These are phyloP conservation scores for Formica exsecta DNA, from an alignment of 1,140 invertebrate species.

Conservation along the genomic window DNA sequence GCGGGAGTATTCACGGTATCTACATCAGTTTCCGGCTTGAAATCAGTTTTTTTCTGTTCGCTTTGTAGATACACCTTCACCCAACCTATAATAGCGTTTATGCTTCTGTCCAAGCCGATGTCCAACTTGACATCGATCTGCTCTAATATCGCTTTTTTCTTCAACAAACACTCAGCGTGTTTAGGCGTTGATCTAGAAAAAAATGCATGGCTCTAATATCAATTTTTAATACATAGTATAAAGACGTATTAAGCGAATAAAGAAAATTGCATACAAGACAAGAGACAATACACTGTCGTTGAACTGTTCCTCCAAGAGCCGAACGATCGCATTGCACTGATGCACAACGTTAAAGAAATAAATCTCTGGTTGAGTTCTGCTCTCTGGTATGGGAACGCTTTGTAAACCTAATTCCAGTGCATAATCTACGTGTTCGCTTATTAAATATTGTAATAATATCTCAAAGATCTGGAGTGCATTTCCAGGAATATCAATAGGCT, in stretches of 20 bases:
- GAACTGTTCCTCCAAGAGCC: conserved; percentile 98
- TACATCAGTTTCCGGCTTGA: conserved; percentile 96
- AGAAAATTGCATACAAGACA: conserved; percentile 89
- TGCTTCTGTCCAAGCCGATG: conserved; percentile 94
- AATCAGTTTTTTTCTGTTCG: conserved; percentile 98
- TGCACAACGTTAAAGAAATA: conserved; percentile 98
- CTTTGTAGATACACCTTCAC: conserved; percentile 95
- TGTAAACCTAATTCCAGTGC: conserved; percentile 97
- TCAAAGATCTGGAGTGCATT: conserved; percentile 96
- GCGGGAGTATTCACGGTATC: conserved; percentile 93
- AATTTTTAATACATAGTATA: neutral
- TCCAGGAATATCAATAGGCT: conserved; percentile 91
- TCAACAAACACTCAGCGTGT: conserved; percentile 94
- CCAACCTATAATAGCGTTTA: conserved; percentile 96
- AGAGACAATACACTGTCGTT: conserved; percentile 95
- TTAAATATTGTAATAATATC: conserved; percentile 94
- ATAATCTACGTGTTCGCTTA: conserved; percentile 98
- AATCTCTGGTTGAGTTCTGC: conserved; percentile 92
- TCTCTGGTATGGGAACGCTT: conserved; percentile 96
- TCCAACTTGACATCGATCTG: conserved; percentile 97
- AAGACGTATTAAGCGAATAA: conserved; percentile 26
- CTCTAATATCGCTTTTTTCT: conserved; percentile 94
- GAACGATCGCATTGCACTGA: conserved; percentile 98
- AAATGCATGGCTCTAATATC: conserved; percentile 39
- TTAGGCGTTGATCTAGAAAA: conserved; percentile 93